These are phyloP conservation scores for Amphiura filiformis DNA, from an alignment of 35 echinoderm and acorn worm species.

Conservation along the genomic window DNA sequence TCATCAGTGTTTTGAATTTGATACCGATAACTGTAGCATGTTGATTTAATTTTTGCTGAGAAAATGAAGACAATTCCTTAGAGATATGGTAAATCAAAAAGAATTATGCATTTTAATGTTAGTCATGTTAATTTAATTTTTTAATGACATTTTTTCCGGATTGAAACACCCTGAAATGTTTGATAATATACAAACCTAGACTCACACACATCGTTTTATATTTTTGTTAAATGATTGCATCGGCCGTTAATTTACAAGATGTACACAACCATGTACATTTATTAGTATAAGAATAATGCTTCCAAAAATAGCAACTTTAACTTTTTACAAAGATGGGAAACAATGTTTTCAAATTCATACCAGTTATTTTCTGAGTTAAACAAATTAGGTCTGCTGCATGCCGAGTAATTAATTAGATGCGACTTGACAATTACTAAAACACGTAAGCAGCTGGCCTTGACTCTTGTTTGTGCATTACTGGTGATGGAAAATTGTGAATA, in stretches of 20 bases:
- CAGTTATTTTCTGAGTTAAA: not conserved
- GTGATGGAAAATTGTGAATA: not conserved
- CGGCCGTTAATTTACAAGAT: slow-evolving; percentile 3
- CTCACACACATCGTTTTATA: not conserved
- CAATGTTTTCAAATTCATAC: not conserved
- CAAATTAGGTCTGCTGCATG: not conserved
- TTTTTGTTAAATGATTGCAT: not conserved
- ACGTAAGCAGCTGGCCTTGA: not conserved
- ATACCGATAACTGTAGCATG: too few relatives aligned
- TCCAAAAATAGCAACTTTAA: slow-evolving; percentile 2
- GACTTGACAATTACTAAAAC: not conserved
- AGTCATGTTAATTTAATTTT: not conserved
- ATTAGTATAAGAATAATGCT: slow-evolving; percentile 5
- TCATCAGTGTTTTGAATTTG: too few relatives aligned
- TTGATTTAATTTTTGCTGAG: too few relatives aligned
- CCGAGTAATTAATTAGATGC: not conserved
- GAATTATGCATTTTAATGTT: not conserved
- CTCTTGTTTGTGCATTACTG: not conserved
- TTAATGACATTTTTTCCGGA: not conserved
- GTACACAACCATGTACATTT: not conserved
- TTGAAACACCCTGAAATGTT: not conserved
- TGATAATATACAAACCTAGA: not conserved
- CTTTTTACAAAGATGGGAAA: not conserved
- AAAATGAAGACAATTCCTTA: not conserved
- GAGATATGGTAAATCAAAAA: not conserved